Evolutionary conservation across 2,888 invertebrate genomes (phyloP).

Genomic region (Tortrix viridana): DNA sequence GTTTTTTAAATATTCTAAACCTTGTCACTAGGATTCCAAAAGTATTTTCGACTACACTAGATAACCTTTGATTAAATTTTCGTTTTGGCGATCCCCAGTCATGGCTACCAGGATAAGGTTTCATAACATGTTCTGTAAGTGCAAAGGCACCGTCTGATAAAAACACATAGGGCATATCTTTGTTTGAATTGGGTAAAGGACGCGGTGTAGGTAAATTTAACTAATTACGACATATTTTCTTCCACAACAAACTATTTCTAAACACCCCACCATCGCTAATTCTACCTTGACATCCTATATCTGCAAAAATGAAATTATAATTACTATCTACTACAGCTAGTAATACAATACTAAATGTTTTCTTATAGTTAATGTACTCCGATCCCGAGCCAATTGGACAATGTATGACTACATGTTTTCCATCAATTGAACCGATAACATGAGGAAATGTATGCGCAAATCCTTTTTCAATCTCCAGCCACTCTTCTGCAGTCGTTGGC

Average conservation of each 20-base stretch:
- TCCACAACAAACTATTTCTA: constrained; percentile 41
- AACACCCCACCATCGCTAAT: constrained; percentile 40
- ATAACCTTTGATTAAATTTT: too few relatives aligned
- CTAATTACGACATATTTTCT: constrained; percentile 39
- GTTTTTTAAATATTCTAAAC: too few relatives aligned
- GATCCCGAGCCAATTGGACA: constrained; percentile 7
- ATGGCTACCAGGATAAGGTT: too few relatives aligned
- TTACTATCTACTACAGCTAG: constrained; percentile 36
- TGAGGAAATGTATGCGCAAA: constrained; percentile 30
- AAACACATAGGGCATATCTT: too few relatives aligned
- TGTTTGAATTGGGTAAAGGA: neutral
- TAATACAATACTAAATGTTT: constrained; percentile 35
- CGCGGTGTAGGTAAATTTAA: constrained; percentile 29
- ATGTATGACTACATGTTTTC: constrained; percentile 32
- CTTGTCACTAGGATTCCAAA: too few relatives aligned
- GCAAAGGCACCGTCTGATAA: too few relatives aligned
- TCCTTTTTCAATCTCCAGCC: constrained; percentile 5
- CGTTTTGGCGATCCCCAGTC: too few relatives aligned
- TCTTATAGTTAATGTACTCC: constrained; percentile 35
- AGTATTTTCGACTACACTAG: too few relatives aligned
- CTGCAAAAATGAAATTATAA: constrained; percentile 37
- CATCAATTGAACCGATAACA: constrained; percentile 35
- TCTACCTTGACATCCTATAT: constrained; percentile 33
- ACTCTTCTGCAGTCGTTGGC: constrained; percentile 7
- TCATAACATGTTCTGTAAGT: too few relatives aligned